phyloP scores from a whole-genome alignment of 2,113 vertebrate genomes.

The Delphinapterus leucas region DNA sequence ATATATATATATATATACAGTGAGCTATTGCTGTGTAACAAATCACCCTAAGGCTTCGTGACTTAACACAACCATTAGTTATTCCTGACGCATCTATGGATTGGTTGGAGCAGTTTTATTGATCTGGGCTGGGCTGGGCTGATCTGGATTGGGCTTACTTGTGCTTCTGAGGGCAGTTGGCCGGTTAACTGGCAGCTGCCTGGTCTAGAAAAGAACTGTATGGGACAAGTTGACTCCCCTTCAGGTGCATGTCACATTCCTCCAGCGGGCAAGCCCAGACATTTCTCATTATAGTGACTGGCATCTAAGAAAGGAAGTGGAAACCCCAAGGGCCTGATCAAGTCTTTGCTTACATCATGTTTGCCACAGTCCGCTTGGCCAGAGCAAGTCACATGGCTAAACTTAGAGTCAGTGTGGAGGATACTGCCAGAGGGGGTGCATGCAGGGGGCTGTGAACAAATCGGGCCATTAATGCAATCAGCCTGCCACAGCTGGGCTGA shows the following conservation, averaged over 20 bases:
- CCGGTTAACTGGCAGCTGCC: not conserved
- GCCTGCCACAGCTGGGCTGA: too few species aligned
- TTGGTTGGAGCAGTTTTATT: not conserved
- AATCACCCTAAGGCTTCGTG: not conserved
- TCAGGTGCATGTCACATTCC: rapidly evolving
- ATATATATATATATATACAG: not conserved
- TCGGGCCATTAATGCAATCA: too few species aligned
- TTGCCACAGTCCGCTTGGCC: not conserved
- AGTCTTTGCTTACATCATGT: not conserved
- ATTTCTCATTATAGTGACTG: not conserved
- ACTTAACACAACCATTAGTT: not conserved
- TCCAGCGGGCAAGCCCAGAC: not conserved
- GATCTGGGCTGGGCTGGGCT: not conserved
- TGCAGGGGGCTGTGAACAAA: not conserved
- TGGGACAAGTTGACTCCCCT: not conserved
- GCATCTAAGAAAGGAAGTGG: not conserved
- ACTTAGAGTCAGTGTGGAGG: not conserved
- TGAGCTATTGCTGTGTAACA: not conserved
- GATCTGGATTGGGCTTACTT: not conserved
- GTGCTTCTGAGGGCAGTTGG: not conserved
- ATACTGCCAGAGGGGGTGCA: not conserved
- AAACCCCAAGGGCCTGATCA: not conserved
- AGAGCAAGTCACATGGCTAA: not conserved
- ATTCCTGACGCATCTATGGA: rapidly evolving
- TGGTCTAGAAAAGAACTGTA: not conserved